A percentile compares a stretch with the other conserved stretches of the same genome.
These are phyloP conservation scores for Neosilurus hyrtlii DNA, from an alignment of 2,797 vertebrate species.

Conservation along the genomic window DNA sequence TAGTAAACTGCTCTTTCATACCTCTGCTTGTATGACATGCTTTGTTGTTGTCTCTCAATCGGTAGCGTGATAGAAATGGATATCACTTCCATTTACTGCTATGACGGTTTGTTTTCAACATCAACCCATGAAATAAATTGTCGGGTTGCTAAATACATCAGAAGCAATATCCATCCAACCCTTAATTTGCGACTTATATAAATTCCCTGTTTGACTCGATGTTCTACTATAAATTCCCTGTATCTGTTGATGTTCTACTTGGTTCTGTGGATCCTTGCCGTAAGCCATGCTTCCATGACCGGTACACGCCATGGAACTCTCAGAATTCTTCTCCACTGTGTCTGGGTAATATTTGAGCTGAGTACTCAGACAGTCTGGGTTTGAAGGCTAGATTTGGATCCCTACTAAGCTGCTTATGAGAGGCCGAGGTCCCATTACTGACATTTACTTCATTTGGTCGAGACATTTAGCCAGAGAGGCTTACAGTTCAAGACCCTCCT, in stretches of 20 bases:
- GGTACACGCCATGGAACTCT: not conserved
- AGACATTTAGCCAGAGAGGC: not conserved
- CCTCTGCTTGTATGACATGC: not conserved
- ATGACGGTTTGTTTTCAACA: not conserved
- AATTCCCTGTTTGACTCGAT: not conserved
- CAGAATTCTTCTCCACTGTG: conserved; percentile 54
- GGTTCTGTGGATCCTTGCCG: not conserved
- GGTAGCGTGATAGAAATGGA: not conserved
- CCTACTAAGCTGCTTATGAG: conserved; percentile 57
- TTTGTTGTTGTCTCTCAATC: not conserved
- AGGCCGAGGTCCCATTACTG: not conserved
- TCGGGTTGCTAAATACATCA: not conserved
- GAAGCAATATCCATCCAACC: not conserved
- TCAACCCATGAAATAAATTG: not conserved
- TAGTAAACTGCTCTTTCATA: not conserved
- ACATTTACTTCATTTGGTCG: not conserved
- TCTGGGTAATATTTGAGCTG: conserved; percentile 35
- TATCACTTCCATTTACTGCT: not conserved
- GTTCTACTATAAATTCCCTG: not conserved
- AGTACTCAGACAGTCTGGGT: not conserved
- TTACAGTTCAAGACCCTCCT: not conserved
- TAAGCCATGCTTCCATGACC: not conserved
- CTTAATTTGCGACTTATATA: not conserved
- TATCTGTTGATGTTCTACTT: not conserved
- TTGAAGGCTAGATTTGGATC: conserved; percentile 64